Evolutionary conservation across 1,140 invertebrate species (phyloP), one percentile per base, ranked within the genome.

Genomic region (Heliconius nattereri): DNA sequence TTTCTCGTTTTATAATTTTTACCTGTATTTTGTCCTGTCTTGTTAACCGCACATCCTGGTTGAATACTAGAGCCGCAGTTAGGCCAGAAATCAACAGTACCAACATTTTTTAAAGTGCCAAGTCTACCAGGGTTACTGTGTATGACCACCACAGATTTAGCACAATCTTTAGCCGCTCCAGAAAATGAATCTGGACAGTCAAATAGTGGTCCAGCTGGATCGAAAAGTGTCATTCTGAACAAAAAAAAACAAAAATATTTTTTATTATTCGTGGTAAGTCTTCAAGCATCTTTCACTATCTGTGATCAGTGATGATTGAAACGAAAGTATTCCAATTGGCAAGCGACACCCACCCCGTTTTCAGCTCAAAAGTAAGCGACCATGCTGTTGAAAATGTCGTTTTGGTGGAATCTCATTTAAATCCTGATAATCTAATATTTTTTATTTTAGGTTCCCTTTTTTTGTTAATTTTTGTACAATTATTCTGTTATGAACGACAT

Each of bases 111-210:
- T 1, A 2, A 2, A 7, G 76, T 86, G 49, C 94, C 92, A 7
- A 93, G 92, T 6, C 9, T 2, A 0, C 70, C 52, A 20, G 80
- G 75, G 26, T 81, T 79, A 1, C 80, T 74, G 73, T 95, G 95
- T 13, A 95, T 86, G 16, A 92, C 84, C 29, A 94, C 91, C 3
- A 95, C 94, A 76, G 92, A 95, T 6, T 79, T 71, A 0, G 91
- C 95, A 76, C 93, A 89, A 0, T 87, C 16, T 7, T 72, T 3
- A 19, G 54, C 20, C 26, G 83, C 57, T 13, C 73, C 78, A 66
- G 29, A n/a, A 26, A 45, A 2, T 16, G 26, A 11, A 26, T 40
- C 1, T 11, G 19, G 23, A 16, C 60, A 78, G 1, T 84, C 77
- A 66, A 72, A 89, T 29, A 82, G 70, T 0, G 85, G 84, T 9